phyloP scores from a whole-genome alignment of 2,113 vertebrate species.

The Syrrhaptes paradoxus region DNA sequence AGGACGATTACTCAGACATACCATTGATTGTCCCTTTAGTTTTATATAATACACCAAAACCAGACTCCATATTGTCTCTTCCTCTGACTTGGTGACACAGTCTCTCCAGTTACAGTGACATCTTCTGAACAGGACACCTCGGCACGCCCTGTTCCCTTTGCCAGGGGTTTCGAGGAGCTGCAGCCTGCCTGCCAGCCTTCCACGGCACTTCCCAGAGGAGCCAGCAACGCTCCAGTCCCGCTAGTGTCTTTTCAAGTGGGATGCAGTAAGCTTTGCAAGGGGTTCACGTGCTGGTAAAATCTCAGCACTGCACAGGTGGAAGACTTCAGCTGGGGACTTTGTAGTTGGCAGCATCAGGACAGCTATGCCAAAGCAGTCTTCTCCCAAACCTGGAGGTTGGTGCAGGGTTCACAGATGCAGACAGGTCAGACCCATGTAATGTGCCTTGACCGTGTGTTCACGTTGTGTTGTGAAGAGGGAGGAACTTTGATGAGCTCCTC shows the following conservation, averaged over 20 bases:
- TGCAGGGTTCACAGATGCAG: not conserved
- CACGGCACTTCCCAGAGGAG: not conserved
- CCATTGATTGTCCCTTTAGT: not conserved
- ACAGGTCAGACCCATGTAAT: not conserved
- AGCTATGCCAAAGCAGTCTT: not conserved
- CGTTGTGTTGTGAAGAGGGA: not conserved
- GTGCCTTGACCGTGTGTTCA: not conserved
- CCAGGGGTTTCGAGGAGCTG: not conserved
- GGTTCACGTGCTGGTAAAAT: fast-evolving
- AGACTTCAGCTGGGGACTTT: not conserved
- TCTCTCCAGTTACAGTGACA: not conserved
- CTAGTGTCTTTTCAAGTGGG: not conserved
- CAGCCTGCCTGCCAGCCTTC: not conserved
- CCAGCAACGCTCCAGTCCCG: fast-evolving
- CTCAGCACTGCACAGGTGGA: not conserved
- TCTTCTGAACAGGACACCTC: not conserved
- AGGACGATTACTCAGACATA: not conserved
- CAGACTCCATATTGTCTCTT: not conserved
- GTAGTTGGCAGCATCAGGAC: fast-evolving
- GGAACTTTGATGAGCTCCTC: not conserved
- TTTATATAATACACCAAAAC: not conserved
- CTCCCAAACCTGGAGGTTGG: not conserved
- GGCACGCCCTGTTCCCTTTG: not conserved
- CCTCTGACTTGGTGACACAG: not conserved
- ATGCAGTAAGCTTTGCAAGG: not conserved